Base-by-base conservation (phyloP, 2,888 invertebrate species). In the Apocheima hispidaria region DNA sequence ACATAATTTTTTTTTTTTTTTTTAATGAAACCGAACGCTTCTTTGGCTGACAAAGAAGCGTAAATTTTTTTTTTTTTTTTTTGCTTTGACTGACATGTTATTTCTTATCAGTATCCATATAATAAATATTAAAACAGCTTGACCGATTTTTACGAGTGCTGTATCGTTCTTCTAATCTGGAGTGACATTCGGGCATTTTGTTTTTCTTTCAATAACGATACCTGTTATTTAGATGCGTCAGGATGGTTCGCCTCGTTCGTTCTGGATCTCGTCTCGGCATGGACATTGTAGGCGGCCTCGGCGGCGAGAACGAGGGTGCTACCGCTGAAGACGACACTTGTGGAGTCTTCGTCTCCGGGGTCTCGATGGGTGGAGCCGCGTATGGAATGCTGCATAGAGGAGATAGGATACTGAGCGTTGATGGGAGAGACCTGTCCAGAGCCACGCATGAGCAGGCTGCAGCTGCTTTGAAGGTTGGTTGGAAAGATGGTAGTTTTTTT, bases 401-500 rank as follows among this genome's bases (percentile, higher is more conserved):
- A 6, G 96, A 96, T 79, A 91, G 95, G 65, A 96, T 96, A 77
- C 84, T 96, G 51, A 95, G 95, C 79, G 96, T 97, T 10, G 96
- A 96, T 81, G 96, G 96, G 16, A 88, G 94, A 21, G 96, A 96
- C 81, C 86, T 97, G 43, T 92, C 95, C 4, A 93, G 95, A 65
- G 96, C 96, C 1, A 96, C 96, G 41, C 96, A 97, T 79, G 96
- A 97, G 76, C 94, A 95, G 75, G 97, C 96, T 0, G 97, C 97
- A 2, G 95, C 96, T 61, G 95, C 93, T 5, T 73, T 93, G 38
- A 93, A 93, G 89, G 93, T 93, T 10, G 59, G 44, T 44, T 30
- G 3, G 6, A 7, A 26, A 7, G 26, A 26, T 26, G 26, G 5
- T 26, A 1, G 9, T 26, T 26, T 26, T 26, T 1, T 26, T 5